Conservation (phyloP, 2,797 vertebrate genomes). For the Loriculus beryllinus region DNA sequence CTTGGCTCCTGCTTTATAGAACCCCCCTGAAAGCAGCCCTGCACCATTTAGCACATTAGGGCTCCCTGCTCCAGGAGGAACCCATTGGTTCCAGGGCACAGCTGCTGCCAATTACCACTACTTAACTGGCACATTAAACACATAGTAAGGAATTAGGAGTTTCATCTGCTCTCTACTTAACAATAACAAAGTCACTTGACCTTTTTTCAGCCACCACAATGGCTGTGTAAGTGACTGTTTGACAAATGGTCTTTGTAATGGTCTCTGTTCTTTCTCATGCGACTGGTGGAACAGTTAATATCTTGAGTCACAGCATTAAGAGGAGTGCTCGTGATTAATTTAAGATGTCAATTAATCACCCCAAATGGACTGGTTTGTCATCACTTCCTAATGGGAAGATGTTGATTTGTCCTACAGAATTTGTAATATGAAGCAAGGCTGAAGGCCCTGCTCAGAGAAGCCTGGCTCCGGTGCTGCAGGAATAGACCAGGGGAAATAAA, state of each 20-base stretch:
- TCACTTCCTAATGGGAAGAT: slow-evolving; percentile 65
- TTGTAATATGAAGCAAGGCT: not conserved
- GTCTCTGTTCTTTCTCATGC: slow-evolving; percentile 71
- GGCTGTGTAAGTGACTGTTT: slow-evolving; percentile 66
- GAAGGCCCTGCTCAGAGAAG: not conserved
- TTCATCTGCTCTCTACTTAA: slow-evolving; percentile 62
- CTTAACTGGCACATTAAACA: slow-evolving; percentile 73
- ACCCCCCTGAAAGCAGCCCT: not conserved
- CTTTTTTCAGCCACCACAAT: slow-evolving; percentile 60
- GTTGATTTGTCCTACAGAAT: slow-evolving; percentile 56
- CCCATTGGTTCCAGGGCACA: slow-evolving; percentile 58
- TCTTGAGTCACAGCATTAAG: slow-evolving; percentile 57
- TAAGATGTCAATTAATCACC: slow-evolving; percentile 69
- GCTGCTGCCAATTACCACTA: slow-evolving; percentile 70
- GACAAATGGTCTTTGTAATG: slow-evolving; percentile 70
- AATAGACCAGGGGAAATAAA: not conserved
- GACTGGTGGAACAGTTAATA: slow-evolving; percentile 67
- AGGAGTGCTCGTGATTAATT: slow-evolving; percentile 56
- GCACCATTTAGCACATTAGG: slow-evolving; percentile 52
- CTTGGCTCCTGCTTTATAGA: not conserved
- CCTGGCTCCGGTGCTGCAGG: not conserved
- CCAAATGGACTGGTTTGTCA: slow-evolving; percentile 68
- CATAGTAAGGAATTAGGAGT: slow-evolving; percentile 61
- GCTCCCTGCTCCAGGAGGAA: slow-evolving; percentile 17
- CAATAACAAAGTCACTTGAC: slow-evolving; percentile 68